These are phyloP conservation scores for Atopsyche davidsoni DNA, from an alignment of 1,140 invertebrate genomes.

Conservation along the genomic window DNA sequence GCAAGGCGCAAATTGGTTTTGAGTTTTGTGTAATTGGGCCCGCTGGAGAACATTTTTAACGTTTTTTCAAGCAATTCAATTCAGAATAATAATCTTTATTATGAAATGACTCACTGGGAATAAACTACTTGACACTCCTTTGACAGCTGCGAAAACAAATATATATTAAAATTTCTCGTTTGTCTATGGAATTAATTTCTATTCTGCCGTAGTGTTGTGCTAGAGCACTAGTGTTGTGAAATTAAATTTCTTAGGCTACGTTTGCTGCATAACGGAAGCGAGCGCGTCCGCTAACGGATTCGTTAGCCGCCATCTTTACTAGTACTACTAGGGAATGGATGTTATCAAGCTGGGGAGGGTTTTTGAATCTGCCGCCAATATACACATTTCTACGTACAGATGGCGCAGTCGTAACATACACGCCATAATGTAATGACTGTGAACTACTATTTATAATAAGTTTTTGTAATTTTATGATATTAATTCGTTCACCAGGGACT, in stretches of 20 bases:
- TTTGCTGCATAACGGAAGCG: background rate
- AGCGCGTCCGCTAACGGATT: constrained; percentile 14
- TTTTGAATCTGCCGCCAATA: constrained; percentile 22
- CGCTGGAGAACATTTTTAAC: constrained; percentile 73
- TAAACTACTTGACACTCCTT: constrained; percentile 19
- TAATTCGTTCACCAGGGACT: constrained; percentile 8
- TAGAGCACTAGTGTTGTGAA: background rate
- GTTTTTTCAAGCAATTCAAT: too few relatives aligned
- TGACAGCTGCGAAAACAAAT: background rate
- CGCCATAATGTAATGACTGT: constrained; percentile 22
- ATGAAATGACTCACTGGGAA: constrained; percentile 3
- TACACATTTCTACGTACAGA: constrained; percentile 21
- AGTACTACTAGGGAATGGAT: constrained; percentile 7
- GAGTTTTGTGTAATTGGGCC: constrained; percentile 88
- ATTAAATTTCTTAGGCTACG: constrained; percentile 17
- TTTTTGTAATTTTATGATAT: constrained; percentile 19
- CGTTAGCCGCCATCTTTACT: constrained; percentile 6
- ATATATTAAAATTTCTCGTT: background rate
- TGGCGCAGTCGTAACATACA: constrained; percentile 24
- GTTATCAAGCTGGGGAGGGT: constrained; percentile 15
- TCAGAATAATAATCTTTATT: too few relatives aligned
- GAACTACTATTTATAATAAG: constrained; percentile 21
- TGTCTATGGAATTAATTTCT: background rate
- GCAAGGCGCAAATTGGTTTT: constrained; percentile 93
- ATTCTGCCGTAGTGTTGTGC: background rate